Conservation (phyloP, 2,113 vertebrate species). For the Tricholaema leucomelas region DNA sequence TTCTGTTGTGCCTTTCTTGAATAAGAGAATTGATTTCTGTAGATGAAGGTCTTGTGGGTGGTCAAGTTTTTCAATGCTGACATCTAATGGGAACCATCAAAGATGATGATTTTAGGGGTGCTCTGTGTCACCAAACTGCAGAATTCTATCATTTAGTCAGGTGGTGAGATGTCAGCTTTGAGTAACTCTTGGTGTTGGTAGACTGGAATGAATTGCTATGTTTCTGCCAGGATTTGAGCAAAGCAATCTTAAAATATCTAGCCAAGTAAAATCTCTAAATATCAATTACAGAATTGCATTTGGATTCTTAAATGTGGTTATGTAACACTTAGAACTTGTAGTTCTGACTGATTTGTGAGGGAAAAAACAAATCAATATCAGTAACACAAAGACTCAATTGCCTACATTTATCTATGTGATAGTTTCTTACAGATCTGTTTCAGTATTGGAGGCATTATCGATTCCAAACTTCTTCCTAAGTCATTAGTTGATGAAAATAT, state of each 20-base stretch:
- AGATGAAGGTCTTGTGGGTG: background rate
- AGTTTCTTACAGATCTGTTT: slow-evolving; percentile 6
- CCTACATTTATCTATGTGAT: background rate
- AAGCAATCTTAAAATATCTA: background rate
- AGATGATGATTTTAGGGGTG: background rate
- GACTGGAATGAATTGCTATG: background rate
- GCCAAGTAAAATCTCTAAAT: background rate
- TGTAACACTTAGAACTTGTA: background rate
- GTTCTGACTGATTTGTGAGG: background rate
- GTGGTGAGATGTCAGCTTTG: background rate
- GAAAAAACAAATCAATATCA: background rate
- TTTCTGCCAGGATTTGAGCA: background rate
- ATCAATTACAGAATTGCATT: background rate
- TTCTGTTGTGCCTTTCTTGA: background rate
- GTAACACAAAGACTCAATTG: background rate
- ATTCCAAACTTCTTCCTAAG: background rate
- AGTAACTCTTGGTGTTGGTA: background rate
- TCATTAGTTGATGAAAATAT: slow-evolving; percentile 12
- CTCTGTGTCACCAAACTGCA: background rate
- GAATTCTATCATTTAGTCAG: background rate
- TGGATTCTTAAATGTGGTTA: background rate
- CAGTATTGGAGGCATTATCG: background rate
- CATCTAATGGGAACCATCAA: background rate
- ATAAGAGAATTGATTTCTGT: background rate
- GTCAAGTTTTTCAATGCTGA: background rate